phyloP scores from a whole-genome alignment of 1,140 invertebrate genomes.

The Magallana angulata region DNA sequence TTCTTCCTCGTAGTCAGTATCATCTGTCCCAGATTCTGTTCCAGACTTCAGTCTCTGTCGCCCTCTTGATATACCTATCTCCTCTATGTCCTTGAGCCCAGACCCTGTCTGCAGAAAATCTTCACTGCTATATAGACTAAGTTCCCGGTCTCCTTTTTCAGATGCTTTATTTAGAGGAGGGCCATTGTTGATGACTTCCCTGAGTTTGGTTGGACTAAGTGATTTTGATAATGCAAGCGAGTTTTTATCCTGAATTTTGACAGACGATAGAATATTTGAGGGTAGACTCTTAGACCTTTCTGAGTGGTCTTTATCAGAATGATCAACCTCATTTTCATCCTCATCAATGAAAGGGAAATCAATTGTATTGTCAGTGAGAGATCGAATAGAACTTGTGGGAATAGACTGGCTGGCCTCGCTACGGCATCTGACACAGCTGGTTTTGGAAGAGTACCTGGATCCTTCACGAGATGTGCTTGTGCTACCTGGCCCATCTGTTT shows the following conservation, averaged over 20 bases:
- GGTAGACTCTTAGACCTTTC: background rate
- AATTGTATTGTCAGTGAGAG: conserved; percentile 39
- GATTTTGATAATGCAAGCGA: too few relatives aligned
- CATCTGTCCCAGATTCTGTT: conserved; percentile 40
- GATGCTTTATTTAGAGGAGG: background rate
- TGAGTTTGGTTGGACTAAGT: background rate
- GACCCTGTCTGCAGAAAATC: background rate
- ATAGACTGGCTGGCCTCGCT: conserved; percentile 47
- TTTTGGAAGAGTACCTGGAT: conserved; percentile 12
- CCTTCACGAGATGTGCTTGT: conserved; percentile 38
- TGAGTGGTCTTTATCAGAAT: background rate
- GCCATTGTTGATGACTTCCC: background rate
- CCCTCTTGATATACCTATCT: background rate
- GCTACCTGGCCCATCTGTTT: conserved; percentile 1
- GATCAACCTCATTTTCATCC: background rate
- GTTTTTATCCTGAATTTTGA: too few relatives aligned
- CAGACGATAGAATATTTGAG: background rate
- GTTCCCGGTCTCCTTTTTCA: background rate
- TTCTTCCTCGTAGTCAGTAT: conserved; percentile 53
- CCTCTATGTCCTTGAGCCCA: background rate
- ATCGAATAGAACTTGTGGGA: conserved; percentile 46
- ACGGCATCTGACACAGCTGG: background rate
- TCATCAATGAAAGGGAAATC: conserved; percentile 55
- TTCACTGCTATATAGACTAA: background rate
- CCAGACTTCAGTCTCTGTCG: conserved; percentile 46